Base-by-base conservation (phyloP, 2,888 invertebrate species). In the Andrena bicolor region DNA sequence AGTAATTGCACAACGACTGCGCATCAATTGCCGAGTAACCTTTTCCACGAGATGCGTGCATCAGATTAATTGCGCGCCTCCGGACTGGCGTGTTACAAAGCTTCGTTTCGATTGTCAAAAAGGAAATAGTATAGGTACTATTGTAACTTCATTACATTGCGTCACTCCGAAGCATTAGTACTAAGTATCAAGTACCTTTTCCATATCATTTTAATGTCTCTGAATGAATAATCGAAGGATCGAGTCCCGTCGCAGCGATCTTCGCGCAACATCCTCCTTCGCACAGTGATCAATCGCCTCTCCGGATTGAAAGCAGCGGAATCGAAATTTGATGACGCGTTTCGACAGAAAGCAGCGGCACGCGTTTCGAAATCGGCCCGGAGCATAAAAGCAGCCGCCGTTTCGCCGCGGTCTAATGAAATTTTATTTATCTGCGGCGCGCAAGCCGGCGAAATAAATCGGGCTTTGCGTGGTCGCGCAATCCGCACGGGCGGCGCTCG, bases 401-500 rank as follows among this genome's bases (percentile, higher is more conserved):
- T 73, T 61, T 10, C 35, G 20, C 49, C 48, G 49, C 35, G 49
- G 74, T 60, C 60, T 65, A 73, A 77, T 51, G n/a, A 74, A 74
- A 74, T 66, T 74, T 77, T 74, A 60, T 74, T 60, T 66, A 60
- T 32, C n/a, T 28, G 28, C 30, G 16, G 13, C 35, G 8, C 41
- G 66, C 63, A 32, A 26, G n/a, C 10, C 28, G 41, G 20, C 35
- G 65, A 65, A 70, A 32, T 48, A 32, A 58, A 69, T 70, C 35
- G 61, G 32, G 26, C n/a, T 49, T 60, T 56, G 56, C 32, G 32
- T 32, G 69, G 63, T 78, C 72, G 74, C 73, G 81, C 81, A 74
- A 80, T 75, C 66, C 49, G 41, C 28, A 61, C 56, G 32, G n/a
- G 48, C 23, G 20, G 41, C 41, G 41, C 41, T 41, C 41, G 13